Evolutionary conservation across 2,888 invertebrate species (phyloP), one percentile per base, ranked within the genome.

Genomic region (Fabriciana adippe): DNA sequence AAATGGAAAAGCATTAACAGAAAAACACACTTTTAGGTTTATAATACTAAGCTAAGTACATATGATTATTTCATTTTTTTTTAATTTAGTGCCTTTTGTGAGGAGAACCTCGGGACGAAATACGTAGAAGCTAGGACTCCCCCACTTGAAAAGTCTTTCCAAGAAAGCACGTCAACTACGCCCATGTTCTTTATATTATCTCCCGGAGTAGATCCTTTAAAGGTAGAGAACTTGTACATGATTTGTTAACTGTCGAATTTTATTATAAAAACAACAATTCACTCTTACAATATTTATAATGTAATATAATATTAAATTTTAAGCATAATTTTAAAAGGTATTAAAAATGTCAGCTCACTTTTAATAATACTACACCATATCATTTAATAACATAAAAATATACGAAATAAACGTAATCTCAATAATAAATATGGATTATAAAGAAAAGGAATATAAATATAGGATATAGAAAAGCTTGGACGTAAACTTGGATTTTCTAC

Each of bases 141-240:
- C n/a, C 94, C 97, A 54, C 96, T 99, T 81, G 94, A 96, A 2
- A 96, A 96, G 81, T 98, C 98, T 0, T 98, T 94, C 81, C 95
- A 96, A 82, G 98, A 99, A 86, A 96, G 97, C 48, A 96, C 96
- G 71, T 93, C 96, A 4, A 94, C 95, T 13, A 98, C 97, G 0
- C 97, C 98, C 0, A 95, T 98, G 72, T 98, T 99, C 91, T 99
- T 99, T 86, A 98, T 99, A 74, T 93, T 99, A 3, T 99, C 98
- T 0, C 96, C 98, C 0, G 99, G 99, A 56, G 98, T 99, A 0
- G 98, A 99, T 89, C 99, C 99, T 0, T 89, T 98, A 1, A 98
- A 97, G 91, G 95, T 94, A 41, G 35, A 41, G 1, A 41, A 41
- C 35, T 41, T 41, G 35, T 41, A 11, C 35, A 11, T 41, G 8